phyloP scores from a whole-genome alignment of 2,888 invertebrate genomes.

The Eutolmus rufibarbis region DNA sequence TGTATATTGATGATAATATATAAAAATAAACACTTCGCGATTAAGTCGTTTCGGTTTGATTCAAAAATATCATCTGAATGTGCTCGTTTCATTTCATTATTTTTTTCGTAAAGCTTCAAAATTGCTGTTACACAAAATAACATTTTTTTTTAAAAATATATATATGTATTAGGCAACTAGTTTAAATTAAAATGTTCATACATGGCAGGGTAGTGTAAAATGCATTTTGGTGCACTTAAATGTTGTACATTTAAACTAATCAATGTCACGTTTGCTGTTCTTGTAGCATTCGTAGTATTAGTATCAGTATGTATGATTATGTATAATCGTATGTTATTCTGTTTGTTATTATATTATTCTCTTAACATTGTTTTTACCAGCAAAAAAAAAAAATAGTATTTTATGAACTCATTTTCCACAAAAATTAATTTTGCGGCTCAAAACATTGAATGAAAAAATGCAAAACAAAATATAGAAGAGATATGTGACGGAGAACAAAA shows the following conservation, averaged over 20 bases:
- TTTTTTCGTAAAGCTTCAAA: background rate
- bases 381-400: background rate
- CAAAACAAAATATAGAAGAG: constrained; percentile 4
- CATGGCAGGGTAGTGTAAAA: background rate
- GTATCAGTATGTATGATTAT: background rate
- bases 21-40: background rate
- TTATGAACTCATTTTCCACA: background rate
- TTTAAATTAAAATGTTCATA: background rate
- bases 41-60: constrained; percentile 12
- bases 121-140: background rate
- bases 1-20: background rate
- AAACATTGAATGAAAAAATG: background rate
- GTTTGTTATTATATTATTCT: background rate
- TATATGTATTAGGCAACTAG: background rate
- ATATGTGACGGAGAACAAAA: background rate
- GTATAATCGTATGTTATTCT: background rate
- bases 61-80: constrained; percentile 1
- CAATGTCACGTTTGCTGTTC: background rate
- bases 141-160: background rate
- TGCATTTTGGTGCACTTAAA: background rate
- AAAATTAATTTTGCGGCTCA: background rate
- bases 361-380: background rate
- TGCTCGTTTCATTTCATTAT: background rate
- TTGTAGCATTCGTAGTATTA: background rate
- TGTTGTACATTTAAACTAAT: background rate